These are phyloP conservation scores for Ephestia elutella DNA, from an alignment of 1,140 invertebrate genomes.

Conservation along the genomic window DNA sequence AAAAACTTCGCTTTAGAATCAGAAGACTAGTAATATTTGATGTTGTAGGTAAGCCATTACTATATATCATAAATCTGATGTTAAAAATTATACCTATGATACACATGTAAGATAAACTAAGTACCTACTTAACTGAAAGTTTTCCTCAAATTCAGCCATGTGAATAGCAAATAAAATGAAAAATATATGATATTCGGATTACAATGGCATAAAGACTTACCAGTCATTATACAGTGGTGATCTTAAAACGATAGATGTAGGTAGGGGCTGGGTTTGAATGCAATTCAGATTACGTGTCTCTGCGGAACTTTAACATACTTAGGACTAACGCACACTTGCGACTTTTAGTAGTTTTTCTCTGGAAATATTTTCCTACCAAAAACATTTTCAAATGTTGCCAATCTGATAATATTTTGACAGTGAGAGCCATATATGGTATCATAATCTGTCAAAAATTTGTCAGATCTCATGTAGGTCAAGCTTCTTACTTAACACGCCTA, in stretches of 20 bases:
- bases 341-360: not conserved
- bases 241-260: not conserved
- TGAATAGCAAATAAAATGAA: not conserved
- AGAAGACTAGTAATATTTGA: too few relatives aligned
- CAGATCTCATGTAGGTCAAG: too few relatives aligned
- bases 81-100: too few relatives aligned
- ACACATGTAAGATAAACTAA: not conserved
- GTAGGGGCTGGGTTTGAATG: not conserved
- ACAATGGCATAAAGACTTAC: not conserved
- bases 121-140: too few relatives aligned
- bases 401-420: too few relatives aligned
- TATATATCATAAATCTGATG: too few relatives aligned
- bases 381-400: not conserved
- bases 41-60: too few relatives aligned
- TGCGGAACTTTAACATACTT: not conserved
- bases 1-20: too few relatives aligned
- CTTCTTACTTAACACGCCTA: too few relatives aligned
- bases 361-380: too few relatives aligned
- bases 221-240: not conserved
- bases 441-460: too few relatives aligned
- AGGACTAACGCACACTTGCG: not conserved
- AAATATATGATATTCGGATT: not conserved
- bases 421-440: too few relatives aligned
- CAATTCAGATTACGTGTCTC: not conserved
- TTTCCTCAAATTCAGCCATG: not conserved